phyloP scores from a whole-genome alignment of 2,113 vertebrate genomes.

The Prolemur simus region DNA sequence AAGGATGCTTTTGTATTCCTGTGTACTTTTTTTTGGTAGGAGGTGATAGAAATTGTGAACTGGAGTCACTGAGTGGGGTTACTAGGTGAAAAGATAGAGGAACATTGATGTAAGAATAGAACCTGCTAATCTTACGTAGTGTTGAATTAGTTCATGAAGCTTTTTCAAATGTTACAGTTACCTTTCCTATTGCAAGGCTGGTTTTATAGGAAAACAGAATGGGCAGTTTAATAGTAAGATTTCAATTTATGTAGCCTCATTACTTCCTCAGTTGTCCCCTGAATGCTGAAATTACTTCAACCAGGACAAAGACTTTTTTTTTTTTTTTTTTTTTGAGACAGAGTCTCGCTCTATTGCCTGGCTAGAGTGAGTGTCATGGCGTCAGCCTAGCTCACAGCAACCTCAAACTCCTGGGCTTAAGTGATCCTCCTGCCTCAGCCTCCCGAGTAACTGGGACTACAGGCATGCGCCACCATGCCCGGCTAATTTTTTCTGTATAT shows the following conservation, averaged over 20 bases:
- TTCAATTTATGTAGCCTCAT: background rate
- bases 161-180: background rate
- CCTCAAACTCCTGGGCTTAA: too few species aligned
- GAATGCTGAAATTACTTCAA: background rate
- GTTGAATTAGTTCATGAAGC: background rate
- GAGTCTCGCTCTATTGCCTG: too few species aligned
- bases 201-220: background rate
- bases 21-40: background rate
- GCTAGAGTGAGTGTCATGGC: too few species aligned
- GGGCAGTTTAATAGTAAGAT: background rate
- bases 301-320: background rate
- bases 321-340: too few species aligned
- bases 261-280: background rate
- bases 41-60: background rate
- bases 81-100: background rate
- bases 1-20: background rate
- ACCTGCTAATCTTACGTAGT: background rate
- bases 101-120: background rate
- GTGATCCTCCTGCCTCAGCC: too few species aligned
- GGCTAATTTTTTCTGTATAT: too few species aligned
- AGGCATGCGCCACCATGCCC: too few species aligned
- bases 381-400: too few species aligned
- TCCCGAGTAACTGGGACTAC: too few species aligned
- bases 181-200: background rate
- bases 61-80: background rate